phyloP scores from a whole-genome alignment of 1,140 invertebrate genomes.

The Bombus confusus region DNA sequence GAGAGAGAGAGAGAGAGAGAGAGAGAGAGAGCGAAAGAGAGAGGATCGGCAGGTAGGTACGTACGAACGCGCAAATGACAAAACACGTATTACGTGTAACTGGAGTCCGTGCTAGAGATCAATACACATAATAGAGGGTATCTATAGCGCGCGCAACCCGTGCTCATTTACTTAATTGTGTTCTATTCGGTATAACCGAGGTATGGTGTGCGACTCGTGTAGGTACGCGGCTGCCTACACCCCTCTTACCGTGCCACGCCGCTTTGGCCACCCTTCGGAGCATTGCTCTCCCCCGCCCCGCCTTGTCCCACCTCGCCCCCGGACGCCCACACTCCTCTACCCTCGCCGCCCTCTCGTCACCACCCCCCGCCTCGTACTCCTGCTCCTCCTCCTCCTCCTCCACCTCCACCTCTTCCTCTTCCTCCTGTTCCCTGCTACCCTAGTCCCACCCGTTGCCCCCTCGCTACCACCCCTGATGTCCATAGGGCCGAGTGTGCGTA shows the following conservation, averaged over 20 bases:
- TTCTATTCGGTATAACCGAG: constrained; percentile 77
- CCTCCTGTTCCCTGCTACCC: constrained; percentile 22
- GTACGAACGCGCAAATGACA: constrained; percentile 79
- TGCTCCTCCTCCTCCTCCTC: not conserved
- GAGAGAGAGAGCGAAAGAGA: not conserved
- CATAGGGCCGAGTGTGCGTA: constrained; percentile 73
- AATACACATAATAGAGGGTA: constrained; percentile 82
- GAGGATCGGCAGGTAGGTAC: constrained; percentile 56
- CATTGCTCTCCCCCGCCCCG: not conserved
- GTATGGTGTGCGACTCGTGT: constrained; percentile 70
- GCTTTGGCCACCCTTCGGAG: constrained; percentile 31
- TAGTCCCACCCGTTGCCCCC: constrained; percentile 40
- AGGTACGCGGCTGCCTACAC: constrained; percentile 63
- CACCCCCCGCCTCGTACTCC: not conserved
- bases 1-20: not conserved
- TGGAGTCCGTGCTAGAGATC: constrained; percentile 80
- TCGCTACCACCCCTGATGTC: constrained; percentile 41
- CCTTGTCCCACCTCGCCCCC: not conserved
- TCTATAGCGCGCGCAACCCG: constrained; percentile 81
- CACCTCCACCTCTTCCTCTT: constrained; percentile 13
- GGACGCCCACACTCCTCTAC: not conserved
- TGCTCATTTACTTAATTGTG: constrained; percentile 83
- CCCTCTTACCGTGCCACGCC: constrained; percentile 44
- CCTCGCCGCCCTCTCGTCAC: not conserved
- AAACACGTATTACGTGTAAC: constrained; percentile 81